Evolutionary conservation across 1,140 invertebrate species (phyloP).

Genomic region (Pseudachorutes palmiensis): DNA sequence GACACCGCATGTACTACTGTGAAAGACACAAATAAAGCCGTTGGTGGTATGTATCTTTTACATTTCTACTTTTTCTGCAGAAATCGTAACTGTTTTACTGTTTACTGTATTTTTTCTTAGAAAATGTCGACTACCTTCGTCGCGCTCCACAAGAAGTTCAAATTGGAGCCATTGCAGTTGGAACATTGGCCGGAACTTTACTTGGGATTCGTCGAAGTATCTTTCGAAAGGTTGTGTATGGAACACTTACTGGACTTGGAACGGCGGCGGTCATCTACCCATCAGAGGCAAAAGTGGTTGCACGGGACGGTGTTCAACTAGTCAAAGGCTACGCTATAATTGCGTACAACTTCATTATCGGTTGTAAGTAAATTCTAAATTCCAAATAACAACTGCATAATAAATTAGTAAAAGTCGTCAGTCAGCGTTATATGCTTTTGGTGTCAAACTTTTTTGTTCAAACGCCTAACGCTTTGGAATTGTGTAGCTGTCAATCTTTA

Average conservation of each 20-base stretch:
- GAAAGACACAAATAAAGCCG: not conserved
- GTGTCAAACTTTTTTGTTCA: too few relatives aligned
- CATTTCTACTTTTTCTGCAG: too few relatives aligned
- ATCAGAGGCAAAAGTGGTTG: constrained; percentile 21
- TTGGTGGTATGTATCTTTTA: not conserved
- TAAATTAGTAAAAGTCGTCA: too few relatives aligned
- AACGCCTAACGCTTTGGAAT: too few relatives aligned
- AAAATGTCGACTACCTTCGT: constrained; percentile 21
- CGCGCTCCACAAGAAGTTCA: constrained; percentile 27
- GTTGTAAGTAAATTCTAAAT: too few relatives aligned
- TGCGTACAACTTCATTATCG: constrained; percentile 26
- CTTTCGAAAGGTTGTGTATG: constrained; percentile 23
- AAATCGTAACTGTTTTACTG: too few relatives aligned
- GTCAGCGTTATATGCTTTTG: too few relatives aligned
- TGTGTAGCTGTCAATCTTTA: too few relatives aligned
- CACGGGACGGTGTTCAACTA: constrained; percentile 15
- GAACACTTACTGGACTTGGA: constrained; percentile 3
- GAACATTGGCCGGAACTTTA: constrained; percentile 22
- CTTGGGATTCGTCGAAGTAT: constrained; percentile 27
- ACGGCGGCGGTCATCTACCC: constrained; percentile 30
- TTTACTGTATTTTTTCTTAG: too few relatives aligned
- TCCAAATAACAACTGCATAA: too few relatives aligned
- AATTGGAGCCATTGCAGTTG: constrained; percentile 21
- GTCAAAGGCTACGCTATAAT: constrained; percentile 17
- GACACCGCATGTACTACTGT: not conserved